phyloP scores from a whole-genome alignment of 2,888 invertebrate genomes.

The Hypselothyrea guttata region DNA sequence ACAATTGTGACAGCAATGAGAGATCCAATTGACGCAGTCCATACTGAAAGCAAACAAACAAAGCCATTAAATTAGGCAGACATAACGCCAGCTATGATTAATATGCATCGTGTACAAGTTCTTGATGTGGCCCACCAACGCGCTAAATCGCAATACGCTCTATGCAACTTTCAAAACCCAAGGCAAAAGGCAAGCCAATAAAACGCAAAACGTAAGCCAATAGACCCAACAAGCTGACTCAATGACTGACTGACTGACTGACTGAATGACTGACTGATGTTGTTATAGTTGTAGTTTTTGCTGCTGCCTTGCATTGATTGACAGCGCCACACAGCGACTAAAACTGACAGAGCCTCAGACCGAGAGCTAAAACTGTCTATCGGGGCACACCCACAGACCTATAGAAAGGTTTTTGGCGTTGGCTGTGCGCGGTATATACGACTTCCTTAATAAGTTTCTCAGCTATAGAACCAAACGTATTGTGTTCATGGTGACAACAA shows the following conservation, averaged over 20 bases:
- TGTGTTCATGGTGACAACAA: no score
- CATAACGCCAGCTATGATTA: slow-evolving; percentile 37
- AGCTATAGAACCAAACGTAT: not conserved
- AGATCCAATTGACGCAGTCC: slow-evolving; percentile 94
- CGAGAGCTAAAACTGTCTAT: slow-evolving; percentile 26
- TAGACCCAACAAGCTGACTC: slow-evolving; percentile 8
- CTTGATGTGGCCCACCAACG: slow-evolving; percentile 64
- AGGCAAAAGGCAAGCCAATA: slow-evolving; percentile 56
- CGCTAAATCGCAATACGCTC: slow-evolving; percentile 16
- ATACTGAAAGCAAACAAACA: slow-evolving; percentile 86
- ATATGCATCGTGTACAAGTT: slow-evolving; percentile 52
- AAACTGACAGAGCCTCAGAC: slow-evolving; percentile 30
- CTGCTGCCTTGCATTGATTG: slow-evolving; percentile 52
- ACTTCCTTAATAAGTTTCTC: slow-evolving; percentile 20
- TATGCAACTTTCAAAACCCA: slow-evolving; percentile 61
- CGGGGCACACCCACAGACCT: slow-evolving; percentile 49
- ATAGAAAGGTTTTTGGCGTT: slow-evolving; percentile 42
- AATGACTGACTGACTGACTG: slow-evolving; percentile 22
- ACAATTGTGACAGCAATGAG: slow-evolving; percentile 93
- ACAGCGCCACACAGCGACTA: slow-evolving; percentile 61
- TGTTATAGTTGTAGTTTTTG: slow-evolving; percentile 13
- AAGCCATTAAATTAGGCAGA: slow-evolving; percentile 36
- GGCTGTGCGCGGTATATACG: slow-evolving; percentile 13
- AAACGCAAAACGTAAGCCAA: slow-evolving; percentile 45
- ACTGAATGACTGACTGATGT: slow-evolving; percentile 19